A percentile compares a stretch with the other conserved stretches of the same genome.
Evolutionary conservation across 2,113 vertebrate species (phyloP).

Genomic region (Cettia cetti): DNA sequence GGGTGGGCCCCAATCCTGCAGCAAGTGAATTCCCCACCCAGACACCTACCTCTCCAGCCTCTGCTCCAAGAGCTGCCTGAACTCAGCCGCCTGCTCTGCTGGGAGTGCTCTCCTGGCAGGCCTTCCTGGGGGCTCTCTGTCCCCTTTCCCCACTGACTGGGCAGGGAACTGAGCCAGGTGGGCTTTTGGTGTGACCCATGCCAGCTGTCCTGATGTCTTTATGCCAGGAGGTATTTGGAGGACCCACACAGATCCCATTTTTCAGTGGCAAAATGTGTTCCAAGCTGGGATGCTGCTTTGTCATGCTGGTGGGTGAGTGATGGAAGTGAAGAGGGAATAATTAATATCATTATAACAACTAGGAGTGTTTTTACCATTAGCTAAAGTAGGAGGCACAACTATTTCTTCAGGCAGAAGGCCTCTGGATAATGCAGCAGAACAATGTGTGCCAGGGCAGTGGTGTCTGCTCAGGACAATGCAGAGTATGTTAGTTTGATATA

Average conservation of each 20-base stretch:
- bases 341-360: background rate
- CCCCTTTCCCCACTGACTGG: background rate
- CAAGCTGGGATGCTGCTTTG: background rate
- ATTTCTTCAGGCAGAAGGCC: background rate
- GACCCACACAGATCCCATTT: background rate
- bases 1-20: background rate
- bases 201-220: background rate
- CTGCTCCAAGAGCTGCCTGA: too few species aligned
- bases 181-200: background rate
- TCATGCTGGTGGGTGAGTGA: background rate
- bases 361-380: background rate
- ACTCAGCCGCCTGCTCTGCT: background rate
- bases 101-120: background rate
- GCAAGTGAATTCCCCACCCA: background rate
- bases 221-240: background rate
- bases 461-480: background rate
- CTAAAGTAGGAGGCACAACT: background rate
- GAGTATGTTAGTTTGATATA: background rate
- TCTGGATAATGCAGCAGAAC: background rate
- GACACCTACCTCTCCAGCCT: background rate
- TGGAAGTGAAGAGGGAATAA: background rate
- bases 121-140: background rate
- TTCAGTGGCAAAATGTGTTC: accelerated
- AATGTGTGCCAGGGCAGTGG: background rate
- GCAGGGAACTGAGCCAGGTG: background rate